phyloP scores from a whole-genome alignment of 2,888 invertebrate genomes.

The Phortica magna region DNA sequence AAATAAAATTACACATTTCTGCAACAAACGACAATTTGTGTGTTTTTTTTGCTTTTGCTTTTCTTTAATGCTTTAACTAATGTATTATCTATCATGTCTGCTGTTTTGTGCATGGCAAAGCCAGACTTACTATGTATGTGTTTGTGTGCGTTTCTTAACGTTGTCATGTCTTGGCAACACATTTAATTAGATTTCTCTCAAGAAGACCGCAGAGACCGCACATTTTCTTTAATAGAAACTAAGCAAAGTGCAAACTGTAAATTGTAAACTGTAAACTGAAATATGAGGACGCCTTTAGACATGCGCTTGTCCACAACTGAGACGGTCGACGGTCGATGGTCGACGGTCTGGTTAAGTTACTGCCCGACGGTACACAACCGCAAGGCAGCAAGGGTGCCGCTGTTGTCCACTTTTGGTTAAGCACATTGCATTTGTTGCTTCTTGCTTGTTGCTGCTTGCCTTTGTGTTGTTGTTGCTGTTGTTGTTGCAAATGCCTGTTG shows the following conservation, averaged over 20 bases:
- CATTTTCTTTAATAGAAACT: constrained; percentile 63
- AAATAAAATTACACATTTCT: no score
- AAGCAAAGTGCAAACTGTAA: constrained; percentile 15
- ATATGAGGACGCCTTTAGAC: not conserved
- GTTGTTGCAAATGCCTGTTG: not conserved
- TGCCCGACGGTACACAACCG: not conserved
- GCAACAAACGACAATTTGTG: no score
- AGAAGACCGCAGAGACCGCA: constrained; percentile 69
- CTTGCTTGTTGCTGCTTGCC: not conserved
- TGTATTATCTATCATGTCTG: no score
- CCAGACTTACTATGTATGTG: no score
- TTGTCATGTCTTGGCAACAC: constrained; percentile 57
- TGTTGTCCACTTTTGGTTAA: not conserved
- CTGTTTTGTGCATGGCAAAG: no score
- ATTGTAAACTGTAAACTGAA: constrained; percentile 23
- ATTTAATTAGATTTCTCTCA: constrained; percentile 73
- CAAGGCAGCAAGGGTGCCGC: not conserved
- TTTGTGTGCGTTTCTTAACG: not conserved
- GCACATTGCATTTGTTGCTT: not conserved
- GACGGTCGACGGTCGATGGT: no score
- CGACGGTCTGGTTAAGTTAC: constrained; percentile 51
- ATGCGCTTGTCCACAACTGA: not conserved
- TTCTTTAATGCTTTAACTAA: no score
- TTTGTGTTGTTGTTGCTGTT: not conserved
- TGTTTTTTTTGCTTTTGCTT: no score